phyloP scores from a whole-genome alignment of 1,140 invertebrate genomes.

The Hesperophylax magnus region DNA sequence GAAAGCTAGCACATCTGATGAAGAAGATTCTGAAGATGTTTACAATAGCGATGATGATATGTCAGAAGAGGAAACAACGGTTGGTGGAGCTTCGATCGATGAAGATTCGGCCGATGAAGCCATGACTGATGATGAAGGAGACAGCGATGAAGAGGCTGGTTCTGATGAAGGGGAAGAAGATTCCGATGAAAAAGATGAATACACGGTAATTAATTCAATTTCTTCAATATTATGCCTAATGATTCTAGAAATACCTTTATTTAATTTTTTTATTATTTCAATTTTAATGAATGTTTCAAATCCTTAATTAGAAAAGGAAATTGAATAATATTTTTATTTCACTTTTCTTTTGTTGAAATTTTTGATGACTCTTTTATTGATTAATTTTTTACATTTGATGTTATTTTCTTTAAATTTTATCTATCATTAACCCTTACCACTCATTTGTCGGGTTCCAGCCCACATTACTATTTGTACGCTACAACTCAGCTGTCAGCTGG shows the following conservation, averaged over 20 bases:
- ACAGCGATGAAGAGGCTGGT: constrained; percentile 31
- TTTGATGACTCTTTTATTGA: too few relatives aligned
- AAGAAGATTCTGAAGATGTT: constrained; percentile 57
- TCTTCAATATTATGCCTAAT: not conserved
- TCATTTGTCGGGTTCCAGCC: too few relatives aligned
- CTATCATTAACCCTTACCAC: too few relatives aligned
- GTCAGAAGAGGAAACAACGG: constrained; percentile 54
- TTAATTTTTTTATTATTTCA: not conserved
- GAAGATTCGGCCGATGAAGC: constrained; percentile 58
- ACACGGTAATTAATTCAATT: constrained; percentile 7
- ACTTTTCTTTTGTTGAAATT: too few relatives aligned
- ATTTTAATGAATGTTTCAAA: not conserved
- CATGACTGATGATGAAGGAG: constrained; percentile 48
- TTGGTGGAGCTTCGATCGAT: constrained; percentile 55
- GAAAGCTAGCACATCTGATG: constrained; percentile 46
- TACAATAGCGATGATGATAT: constrained; percentile 59
- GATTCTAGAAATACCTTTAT: not conserved
- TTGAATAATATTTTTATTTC: too few relatives aligned
- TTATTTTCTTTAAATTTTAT: too few relatives aligned
- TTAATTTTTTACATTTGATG: too few relatives aligned
- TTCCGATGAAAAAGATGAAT: constrained; percentile 36
- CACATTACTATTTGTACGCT: too few relatives aligned
- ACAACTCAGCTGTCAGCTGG: too few relatives aligned
- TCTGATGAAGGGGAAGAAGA: constrained; percentile 35
- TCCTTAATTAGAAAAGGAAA: not conserved